A percentile compares a stretch with the other conserved stretches of the same genome.
Evolutionary conservation across 2,888 invertebrate genomes (phyloP).

Genomic region (Morpho helenor): DNA sequence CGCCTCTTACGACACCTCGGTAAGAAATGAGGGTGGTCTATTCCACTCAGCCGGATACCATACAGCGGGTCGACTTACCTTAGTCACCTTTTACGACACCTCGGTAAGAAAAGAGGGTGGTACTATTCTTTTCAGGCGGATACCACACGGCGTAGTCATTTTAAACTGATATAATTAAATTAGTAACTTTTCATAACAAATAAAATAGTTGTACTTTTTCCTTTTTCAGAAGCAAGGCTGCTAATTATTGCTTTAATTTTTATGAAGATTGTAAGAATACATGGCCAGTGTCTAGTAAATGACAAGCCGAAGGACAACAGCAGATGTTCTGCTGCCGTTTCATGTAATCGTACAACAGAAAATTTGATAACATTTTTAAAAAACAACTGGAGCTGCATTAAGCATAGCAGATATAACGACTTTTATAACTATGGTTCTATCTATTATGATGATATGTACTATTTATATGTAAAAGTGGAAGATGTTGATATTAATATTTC

Average conservation of each 20-base stretch:
- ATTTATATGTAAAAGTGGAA: slow-evolving; percentile 7
- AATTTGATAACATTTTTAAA: not conserved
- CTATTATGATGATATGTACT: slow-evolving; percentile 1
- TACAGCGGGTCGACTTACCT: no score
- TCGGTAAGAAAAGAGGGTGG: no score
- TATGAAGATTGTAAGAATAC: not conserved
- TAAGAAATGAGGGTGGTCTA: no score
- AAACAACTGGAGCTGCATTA: slow-evolving; percentile 10
- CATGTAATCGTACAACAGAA: slow-evolving; percentile 1
- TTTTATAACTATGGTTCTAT: not conserved
- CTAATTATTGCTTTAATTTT: not conserved
- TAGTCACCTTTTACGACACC: no score
- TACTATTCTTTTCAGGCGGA: no score
- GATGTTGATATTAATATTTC: slow-evolving; percentile 7
- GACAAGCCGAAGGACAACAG: not conserved
- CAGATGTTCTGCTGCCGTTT: slow-evolving; percentile 5
- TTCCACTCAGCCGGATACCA: no score
- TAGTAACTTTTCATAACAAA: no score
- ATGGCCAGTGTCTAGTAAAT: slow-evolving; percentile 1
- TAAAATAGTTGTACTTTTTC: not conserved
- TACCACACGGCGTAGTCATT: no score
- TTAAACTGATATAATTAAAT: no score
- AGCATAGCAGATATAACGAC: not conserved
- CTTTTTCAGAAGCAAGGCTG: slow-evolving; percentile 9
- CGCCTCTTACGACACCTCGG: no score